phyloP scores from a whole-genome alignment of 2,888 invertebrate species.

The Orthonychiurus folsomi region DNA sequence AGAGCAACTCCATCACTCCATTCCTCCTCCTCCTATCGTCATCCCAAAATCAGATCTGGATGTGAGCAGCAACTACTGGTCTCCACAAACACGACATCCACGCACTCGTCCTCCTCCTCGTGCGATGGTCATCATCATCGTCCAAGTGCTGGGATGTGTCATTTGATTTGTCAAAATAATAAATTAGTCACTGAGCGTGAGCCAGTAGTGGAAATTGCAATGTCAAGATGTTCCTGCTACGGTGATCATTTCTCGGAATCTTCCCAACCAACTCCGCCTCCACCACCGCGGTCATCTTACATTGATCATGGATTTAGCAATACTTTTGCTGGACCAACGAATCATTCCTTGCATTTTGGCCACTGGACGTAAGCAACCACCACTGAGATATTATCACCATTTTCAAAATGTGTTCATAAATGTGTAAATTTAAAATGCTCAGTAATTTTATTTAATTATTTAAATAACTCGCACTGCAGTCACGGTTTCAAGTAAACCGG shows the following conservation, averaged over 20 bases:
- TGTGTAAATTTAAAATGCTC: no score
- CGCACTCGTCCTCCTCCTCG: constrained; percentile 20
- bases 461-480: no score
- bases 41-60: constrained; percentile 13
- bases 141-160: constrained; percentile 6
- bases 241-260: constrained; percentile 16
- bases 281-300: constrained; percentile 24
- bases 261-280: constrained; percentile 8
- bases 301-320: constrained; percentile 35
- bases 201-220: constrained; percentile 33
- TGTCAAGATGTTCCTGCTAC: constrained; percentile 37
- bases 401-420: background rate
- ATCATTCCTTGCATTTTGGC: constrained; percentile 37
- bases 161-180: background rate
- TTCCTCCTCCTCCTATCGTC: constrained; percentile 13
- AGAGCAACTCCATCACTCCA: constrained; percentile 12
- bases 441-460: no score
- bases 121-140: constrained; percentile 11
- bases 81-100: constrained; percentile 20
- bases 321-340: constrained; percentile 31
- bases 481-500: no score
- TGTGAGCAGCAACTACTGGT: constrained; percentile 21
- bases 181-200: constrained; percentile 12
- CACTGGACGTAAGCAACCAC: constrained; percentile 39
- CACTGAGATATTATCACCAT: constrained; percentile 6